Percentiles rank a stretch among this genome's conserved stretches.
phyloP scores from a whole-genome alignment of 1,140 invertebrate genomes.

The Cydia splendana region DNA sequence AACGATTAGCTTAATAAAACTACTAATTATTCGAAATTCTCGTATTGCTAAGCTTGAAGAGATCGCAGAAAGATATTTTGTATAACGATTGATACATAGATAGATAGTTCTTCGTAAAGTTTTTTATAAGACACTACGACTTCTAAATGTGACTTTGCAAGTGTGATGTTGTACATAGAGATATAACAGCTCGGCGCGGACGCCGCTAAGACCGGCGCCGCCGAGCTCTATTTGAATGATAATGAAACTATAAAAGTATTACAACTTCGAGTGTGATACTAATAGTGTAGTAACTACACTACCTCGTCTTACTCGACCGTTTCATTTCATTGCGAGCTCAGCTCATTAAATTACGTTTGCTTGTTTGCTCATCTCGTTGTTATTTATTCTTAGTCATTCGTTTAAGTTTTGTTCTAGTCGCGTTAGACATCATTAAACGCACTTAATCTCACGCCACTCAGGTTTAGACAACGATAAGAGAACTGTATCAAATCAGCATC shows the following conservation, averaged over 20 bases:
- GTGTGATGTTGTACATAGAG: slow-evolving; percentile 75
- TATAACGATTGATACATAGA: slow-evolving; percentile 71
- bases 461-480: slow-evolving; percentile 48
- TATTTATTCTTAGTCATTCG: slow-evolving; percentile 57
- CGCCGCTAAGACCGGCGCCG: slow-evolving; percentile 38
- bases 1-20: slow-evolving; percentile 46
- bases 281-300: slow-evolving; percentile 75
- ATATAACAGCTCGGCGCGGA: slow-evolving; percentile 45
- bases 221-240: slow-evolving; percentile 43
- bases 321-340: slow-evolving; percentile 64
- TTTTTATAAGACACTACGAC: slow-evolving; percentile 69
- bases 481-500: slow-evolving; percentile 57
- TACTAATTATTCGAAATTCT: slow-evolving; percentile 53
- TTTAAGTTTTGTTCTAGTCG: slow-evolving; percentile 63
- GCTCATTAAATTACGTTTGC: slow-evolving; percentile 65
- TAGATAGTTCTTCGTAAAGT: slow-evolving; percentile 70
- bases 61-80: slow-evolving; percentile 73
- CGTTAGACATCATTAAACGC: slow-evolving; percentile 59
- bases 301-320: slow-evolving; percentile 68
- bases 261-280: slow-evolving; percentile 64
- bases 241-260: slow-evolving; percentile 55
- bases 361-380: slow-evolving; percentile 69
- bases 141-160: slow-evolving; percentile 72
- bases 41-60: slow-evolving; percentile 61
- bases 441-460: slow-evolving; percentile 38